Evolutionary conservation across 2,113 vertebrate genomes (phyloP), one percentile per base, ranked within the genome.

Genomic region (Seriola aureovittata): DNA sequence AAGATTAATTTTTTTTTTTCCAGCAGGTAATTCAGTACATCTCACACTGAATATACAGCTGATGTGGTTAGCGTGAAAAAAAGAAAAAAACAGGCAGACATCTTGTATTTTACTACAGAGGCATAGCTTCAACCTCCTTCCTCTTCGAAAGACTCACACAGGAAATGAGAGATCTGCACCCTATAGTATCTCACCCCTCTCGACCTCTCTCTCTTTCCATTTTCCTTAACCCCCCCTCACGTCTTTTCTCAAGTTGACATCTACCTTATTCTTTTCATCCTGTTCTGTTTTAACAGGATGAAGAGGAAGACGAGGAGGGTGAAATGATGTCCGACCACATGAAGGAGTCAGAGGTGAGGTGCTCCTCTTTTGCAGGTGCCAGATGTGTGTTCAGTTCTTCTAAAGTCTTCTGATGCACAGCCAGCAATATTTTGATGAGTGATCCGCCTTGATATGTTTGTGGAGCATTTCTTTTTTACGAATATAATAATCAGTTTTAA

Each of bases 331-430:
- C 50, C 1, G 92, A 94, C 14, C 84, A 82, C 42, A 85, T 80
- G 12, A 91, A 94, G 62, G 94, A 96, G 75, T 91, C 89, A 0
- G 95, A 96, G 95, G 95, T 95, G 78, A 83, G 77, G 19, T 25
- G 38, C 14, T 42, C 2, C 1, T 23, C 0, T 12, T 68, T 42
- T 60, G 3, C 78, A 52, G 29, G 12, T 57, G 16, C 6, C 11
- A 60, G 19, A 67, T 71, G 8, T 59, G 34, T 44, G 21, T 55
- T 32, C 13, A 12, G 34, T 9, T 40, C 8, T 36, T 42, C 44
- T 8, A 64, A 65, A 40, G 3, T 23, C 12, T 8, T 54, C 2
- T 74, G 0, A 65, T 23, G 38, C 46, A 29, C 19, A 58, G 12
- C 6, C 23, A 32, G 34, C 13, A 16, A 7, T 17, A 16, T 23